A percentile compares a stretch with the other conserved stretches of the same genome.
Evolutionary conservation across 1,140 invertebrate genomes (phyloP).

Genomic region (Paracyclopina nana): DNA sequence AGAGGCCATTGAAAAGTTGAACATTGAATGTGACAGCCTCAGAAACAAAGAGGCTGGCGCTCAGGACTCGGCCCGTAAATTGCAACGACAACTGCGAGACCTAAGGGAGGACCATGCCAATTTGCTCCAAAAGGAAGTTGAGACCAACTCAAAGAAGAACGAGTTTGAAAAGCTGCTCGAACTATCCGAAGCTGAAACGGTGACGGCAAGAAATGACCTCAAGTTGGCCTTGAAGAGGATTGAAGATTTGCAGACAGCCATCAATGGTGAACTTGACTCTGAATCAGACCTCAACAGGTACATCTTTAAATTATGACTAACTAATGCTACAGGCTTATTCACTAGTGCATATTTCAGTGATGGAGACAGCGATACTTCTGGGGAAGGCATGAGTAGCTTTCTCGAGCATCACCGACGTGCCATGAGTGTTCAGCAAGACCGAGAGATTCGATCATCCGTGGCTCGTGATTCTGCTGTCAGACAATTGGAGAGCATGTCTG

Average conservation of each 20-base stretch:
- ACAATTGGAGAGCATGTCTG: conserved; percentile 3
- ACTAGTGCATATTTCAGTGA: too few species aligned
- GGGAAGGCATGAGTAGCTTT: conserved; percentile 5
- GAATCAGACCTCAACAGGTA: background rate
- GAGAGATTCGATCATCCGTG: conserved; percentile 2
- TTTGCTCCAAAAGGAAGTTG: conserved; percentile 43
- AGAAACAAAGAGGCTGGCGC: conserved; percentile 47
- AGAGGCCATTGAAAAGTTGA: conserved; percentile 57
- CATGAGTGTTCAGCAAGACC: conserved; percentile 7
- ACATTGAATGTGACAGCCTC: conserved; percentile 45
- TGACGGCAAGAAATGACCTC: conserved; percentile 40
- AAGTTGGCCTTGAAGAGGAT: conserved; percentile 58
- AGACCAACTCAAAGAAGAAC: conserved; percentile 42
- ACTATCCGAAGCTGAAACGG: conserved; percentile 27
- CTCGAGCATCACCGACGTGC: conserved; percentile 12
- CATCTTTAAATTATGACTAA: background rate
- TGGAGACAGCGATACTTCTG: conserved; percentile 10
- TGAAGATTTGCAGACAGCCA: conserved; percentile 59
- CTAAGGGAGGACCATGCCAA: conserved; percentile 45
- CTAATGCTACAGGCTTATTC: background rate
- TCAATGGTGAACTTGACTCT: conserved; percentile 38
- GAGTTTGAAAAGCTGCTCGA: conserved; percentile 45
- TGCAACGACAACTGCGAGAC: conserved; percentile 45
- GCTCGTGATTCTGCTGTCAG: background rate
- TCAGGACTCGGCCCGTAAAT: conserved; percentile 49